Conservation (phyloP, 1,140 invertebrate species). For the Scaptomyza pallida region DNA sequence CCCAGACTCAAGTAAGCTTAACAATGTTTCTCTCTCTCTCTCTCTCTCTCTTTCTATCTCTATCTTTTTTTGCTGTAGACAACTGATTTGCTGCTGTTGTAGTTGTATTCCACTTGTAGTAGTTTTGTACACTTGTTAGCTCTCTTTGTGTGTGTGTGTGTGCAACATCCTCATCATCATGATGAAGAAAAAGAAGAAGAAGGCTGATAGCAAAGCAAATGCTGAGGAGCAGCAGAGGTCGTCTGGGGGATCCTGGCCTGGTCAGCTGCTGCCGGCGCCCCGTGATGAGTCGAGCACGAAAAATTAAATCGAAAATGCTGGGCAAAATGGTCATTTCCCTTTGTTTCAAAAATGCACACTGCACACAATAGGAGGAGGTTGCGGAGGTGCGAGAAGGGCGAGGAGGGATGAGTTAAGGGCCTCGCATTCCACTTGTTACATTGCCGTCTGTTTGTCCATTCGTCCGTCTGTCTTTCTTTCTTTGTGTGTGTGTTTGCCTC, state of each 20-base stretch:
- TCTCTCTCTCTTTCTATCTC: not conserved
- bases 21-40: conserved; percentile 47
- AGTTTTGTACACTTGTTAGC: conserved; percentile 42
- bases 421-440: conserved; percentile 54
- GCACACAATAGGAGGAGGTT: conserved; percentile 4
- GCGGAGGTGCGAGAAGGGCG: too few species aligned
- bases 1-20: conserved; percentile 90
- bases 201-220: conserved; percentile 6
- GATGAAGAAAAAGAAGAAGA: not conserved
- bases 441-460: conserved; percentile 6
- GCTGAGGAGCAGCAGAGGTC: conserved; percentile 32
- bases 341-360: conserved; percentile 50
- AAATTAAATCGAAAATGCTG: conserved; percentile 80
- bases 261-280: conserved; percentile 57
- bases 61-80: not conserved
- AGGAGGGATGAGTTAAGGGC: not conserved
- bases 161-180: conserved; percentile 25
- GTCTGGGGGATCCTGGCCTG: conserved; percentile 54
- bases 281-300: conserved; percentile 71
- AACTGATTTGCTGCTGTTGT: conserved; percentile 14
- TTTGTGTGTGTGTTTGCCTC: conserved; percentile 36
- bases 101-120: conserved; percentile 26
- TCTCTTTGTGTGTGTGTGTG: not conserved
- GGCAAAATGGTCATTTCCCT: conserved; percentile 68
- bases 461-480: not conserved